Conservation (phyloP, 2,888 invertebrate genomes). For the Agapetus fuscipes region DNA sequence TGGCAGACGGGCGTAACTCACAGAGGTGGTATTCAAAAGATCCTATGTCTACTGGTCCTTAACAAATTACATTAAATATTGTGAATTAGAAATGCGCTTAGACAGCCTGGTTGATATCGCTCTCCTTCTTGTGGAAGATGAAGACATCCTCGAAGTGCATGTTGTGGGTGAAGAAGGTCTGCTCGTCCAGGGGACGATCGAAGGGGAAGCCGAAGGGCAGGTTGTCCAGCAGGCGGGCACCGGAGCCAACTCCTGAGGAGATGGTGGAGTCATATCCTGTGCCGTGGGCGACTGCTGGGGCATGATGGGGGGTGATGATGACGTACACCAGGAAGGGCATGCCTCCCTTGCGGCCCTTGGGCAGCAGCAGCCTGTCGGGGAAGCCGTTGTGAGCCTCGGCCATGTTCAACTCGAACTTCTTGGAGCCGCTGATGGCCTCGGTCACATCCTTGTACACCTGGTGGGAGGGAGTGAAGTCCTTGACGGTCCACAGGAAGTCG, state of each 20-base stretch:
- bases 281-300: conserved; percentile 33
- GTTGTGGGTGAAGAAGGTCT: conserved; percentile 35
- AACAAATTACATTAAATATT: no score
- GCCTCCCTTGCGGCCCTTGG: conserved; percentile 54
- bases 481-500: conserved; percentile 46
- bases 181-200: conserved; percentile 40
- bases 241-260: conserved; percentile 29
- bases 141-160: conserved; percentile 40
- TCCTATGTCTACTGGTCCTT: no score
- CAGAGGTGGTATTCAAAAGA: no score
- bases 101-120: conserved; percentile 7
- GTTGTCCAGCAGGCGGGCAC: conserved; percentile 28
- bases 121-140: conserved; percentile 41
- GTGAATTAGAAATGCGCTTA: no score
- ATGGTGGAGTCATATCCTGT: conserved; percentile 38
- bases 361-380: conserved; percentile 53
- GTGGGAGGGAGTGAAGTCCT: conserved; percentile 40
- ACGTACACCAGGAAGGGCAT: conserved; percentile 53
- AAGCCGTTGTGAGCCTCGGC: conserved; percentile 46
- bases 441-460: conserved; percentile 39
- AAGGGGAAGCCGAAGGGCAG: conserved; percentile 47
- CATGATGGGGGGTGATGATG: conserved; percentile 45
- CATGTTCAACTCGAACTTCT: conserved; percentile 37
- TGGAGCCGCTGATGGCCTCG: conserved; percentile 37
- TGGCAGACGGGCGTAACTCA: no score